Base-by-base conservation (phyloP, 1,140 invertebrate genomes). In the Drosophila mauritiana region DNA sequence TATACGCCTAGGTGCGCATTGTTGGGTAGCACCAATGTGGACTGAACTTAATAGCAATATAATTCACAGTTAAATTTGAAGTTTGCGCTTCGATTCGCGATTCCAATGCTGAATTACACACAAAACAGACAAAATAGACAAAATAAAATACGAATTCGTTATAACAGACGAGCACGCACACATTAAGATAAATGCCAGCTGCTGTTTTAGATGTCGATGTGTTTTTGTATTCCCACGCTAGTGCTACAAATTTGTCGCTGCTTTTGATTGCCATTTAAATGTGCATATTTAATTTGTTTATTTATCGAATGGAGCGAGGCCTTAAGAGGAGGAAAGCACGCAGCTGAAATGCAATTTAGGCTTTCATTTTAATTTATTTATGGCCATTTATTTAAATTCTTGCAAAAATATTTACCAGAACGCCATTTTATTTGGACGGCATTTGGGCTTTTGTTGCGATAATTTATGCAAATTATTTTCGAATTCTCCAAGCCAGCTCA, bases 211-310 rank as follows among this genome's bases (percentile, higher is more conserved):
- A 42, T 75, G 42, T 76, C 43, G 43, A 73, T 73, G 53, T 69
- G 22, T 48, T 64, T 48, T 63, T 48, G 58, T 68, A 17, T 65
- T 70, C 63, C 51, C 53, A 54, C 20, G n/a, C 27, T 69, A 34
- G 65, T n/a, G 15, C 67, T 72, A 48, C 20, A 54, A 62, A 76
- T 80, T 85, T 62, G 58, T 73, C 57, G 12, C 36, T 79, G 68
- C 42, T 63, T 48, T 61, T 72, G 65, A 70, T 78, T 85, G 70
- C 56, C 65, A 82, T 78, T 88, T 82, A 78, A 76, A 79, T 88
- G 65, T 77, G 84, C 79, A 88, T 73, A 79, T 83, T 86, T 86
- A 73, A 88, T 88, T 73, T 83, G 65, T 82, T 73, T 79, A 63
- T 68, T 73, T 67, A 83, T 75, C 65, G 46, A 36, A 59, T 70